These are phyloP conservation scores for Dendrolimus punctatus DNA, from an alignment of 1,140 invertebrate genomes.

Conservation along the genomic window DNA sequence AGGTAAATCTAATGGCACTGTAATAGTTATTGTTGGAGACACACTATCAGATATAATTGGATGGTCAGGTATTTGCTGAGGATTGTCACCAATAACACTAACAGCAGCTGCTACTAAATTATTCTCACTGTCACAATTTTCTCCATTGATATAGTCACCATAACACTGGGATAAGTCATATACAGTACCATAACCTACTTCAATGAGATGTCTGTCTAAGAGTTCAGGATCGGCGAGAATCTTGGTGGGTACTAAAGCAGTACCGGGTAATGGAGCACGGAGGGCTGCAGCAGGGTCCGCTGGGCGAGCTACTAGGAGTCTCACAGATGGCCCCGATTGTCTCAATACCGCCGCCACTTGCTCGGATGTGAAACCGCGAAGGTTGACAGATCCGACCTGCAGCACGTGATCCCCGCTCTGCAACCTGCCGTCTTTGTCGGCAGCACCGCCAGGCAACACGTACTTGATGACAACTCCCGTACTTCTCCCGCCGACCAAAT, in stretches of 20 bases:
- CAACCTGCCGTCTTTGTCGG: constrained; percentile 90
- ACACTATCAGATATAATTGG: constrained; percentile 57
- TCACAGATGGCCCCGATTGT: constrained; percentile 88
- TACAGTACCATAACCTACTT: constrained; percentile 75
- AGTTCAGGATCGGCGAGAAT: constrained; percentile 87
- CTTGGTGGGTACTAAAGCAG: constrained; percentile 83
- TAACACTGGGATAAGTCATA: constrained; percentile 66
- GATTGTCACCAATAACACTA: constrained; percentile 61
- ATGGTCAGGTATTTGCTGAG: constrained; percentile 60
- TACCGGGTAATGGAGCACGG: constrained; percentile 76
- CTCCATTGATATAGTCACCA: constrained; percentile 55
- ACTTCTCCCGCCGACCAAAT: constrained; percentile 94
- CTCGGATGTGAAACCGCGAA: constrained; percentile 92
- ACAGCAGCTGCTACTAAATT: constrained; percentile 54
- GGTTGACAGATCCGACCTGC: constrained; percentile 94
- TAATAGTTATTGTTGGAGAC: constrained; percentile 59
- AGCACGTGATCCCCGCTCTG: constrained; percentile 95
- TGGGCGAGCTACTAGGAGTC: constrained; percentile 91
- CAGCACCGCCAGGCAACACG: constrained; percentile 91
- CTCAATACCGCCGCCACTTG: constrained; percentile 94
- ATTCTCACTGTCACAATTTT: constrained; percentile 46
- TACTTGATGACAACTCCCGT: constrained; percentile 98
- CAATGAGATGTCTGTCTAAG: constrained; percentile 83
- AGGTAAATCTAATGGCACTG: constrained; percentile 58
- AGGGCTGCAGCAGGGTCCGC: constrained; percentile 82